These are phyloP conservation scores for Litocranius walleri DNA, from an alignment of 2,113 vertebrate genomes.

Conservation along the genomic window DNA sequence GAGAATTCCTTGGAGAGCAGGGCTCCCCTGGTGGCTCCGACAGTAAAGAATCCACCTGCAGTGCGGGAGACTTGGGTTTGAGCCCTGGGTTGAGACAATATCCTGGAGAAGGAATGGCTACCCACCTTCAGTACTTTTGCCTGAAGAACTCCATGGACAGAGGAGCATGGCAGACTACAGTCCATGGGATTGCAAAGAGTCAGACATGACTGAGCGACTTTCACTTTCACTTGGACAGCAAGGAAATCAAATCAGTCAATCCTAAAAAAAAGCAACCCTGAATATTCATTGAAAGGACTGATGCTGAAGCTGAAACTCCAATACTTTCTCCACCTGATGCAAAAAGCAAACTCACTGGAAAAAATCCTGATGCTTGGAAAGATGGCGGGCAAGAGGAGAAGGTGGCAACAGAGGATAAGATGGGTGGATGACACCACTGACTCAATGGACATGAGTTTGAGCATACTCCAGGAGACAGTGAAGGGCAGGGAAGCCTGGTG, in stretches of 20 bases:
- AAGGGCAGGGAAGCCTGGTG: neutral
- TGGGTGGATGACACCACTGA: neutral
- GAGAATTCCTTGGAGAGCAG: neutral
- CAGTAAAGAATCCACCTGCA: neutral
- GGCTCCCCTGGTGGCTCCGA: neutral
- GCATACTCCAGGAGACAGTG: neutral
- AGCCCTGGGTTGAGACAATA: neutral
- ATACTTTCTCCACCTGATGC: neutral
- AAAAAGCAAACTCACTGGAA: neutral
- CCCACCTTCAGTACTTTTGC: neutral
- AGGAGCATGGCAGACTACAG: neutral
- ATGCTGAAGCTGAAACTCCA: neutral
- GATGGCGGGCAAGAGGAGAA: neutral
- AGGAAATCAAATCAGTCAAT: neutral
- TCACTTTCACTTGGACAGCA: neutral
- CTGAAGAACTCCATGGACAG: neutral
- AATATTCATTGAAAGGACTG: neutral
- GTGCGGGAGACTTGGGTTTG: neutral
- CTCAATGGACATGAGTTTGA: neutral
- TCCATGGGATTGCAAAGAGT: neutral
- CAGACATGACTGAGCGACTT: neutral
- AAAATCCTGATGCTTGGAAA: neutral
- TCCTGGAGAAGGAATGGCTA: neutral
- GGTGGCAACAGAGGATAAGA: neutral
- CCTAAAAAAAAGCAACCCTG: neutral